These are phyloP conservation scores for Botrylloides violaceus DNA, from an alignment of 23 tunicate genomes.

Conservation along the genomic window DNA sequence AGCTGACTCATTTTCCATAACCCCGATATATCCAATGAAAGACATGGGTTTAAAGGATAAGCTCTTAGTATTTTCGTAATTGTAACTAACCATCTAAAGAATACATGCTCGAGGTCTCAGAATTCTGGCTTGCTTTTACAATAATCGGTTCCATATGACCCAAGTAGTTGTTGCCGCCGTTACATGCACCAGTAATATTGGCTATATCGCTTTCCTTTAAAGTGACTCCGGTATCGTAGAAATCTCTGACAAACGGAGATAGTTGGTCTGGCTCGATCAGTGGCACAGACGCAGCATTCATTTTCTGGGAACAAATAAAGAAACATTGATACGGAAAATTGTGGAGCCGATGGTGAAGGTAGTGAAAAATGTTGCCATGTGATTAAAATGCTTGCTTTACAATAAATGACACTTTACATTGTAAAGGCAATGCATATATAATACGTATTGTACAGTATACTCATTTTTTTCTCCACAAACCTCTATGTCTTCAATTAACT, in stretches of 20 bases:
- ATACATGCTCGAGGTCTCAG: conserved; percentile 24
- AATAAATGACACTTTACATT: too few species aligned
- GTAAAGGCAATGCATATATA: too few species aligned
- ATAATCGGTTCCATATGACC: not conserved
- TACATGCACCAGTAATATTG: conserved; percentile 5
- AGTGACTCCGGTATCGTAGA: conserved; percentile 6
- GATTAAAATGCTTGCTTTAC: too few species aligned
- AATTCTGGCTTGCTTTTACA: conserved; percentile 5
- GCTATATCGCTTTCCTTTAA: not conserved
- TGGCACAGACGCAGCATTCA: too few species aligned
- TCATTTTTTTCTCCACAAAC: too few species aligned
- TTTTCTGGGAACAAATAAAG: too few species aligned
- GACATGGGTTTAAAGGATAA: not conserved
- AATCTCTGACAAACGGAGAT: conserved; percentile 9
- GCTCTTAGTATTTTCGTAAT: too few species aligned
- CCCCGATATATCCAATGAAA: not conserved
- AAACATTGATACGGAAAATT: too few species aligned
- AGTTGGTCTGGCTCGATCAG: too few species aligned
- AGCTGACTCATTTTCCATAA: not conserved
- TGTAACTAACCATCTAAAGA: conserved; percentile 3
- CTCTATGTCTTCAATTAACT: not conserved
- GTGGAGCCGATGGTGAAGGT: too few species aligned
- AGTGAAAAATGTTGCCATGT: too few species aligned
- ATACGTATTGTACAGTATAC: too few species aligned
- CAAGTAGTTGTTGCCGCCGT: not conserved